Evolutionary conservation across 1,140 invertebrate genomes (phyloP).

Genomic region (Euwallacea fornicatus): DNA sequence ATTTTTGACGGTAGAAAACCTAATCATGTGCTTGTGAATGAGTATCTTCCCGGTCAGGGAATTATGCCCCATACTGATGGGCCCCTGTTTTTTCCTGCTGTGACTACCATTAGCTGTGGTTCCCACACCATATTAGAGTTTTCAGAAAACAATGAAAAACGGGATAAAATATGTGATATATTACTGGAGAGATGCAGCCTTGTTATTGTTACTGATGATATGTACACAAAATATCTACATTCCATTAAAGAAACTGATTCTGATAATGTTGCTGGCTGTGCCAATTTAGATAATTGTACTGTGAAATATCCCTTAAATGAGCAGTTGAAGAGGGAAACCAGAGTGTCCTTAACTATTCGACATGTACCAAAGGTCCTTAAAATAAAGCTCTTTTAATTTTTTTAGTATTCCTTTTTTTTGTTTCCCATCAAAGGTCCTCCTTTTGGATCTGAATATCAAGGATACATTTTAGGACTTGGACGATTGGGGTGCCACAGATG

Average conservation of each 20-base stretch:
- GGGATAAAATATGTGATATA: conserved; percentile 63
- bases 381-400: conserved; percentile 61
- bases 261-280: conserved; percentile 71
- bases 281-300: conserved; percentile 69
- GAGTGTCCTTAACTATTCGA: conserved; percentile 91
- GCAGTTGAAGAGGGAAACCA: conserved; percentile 65
- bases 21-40: conserved; percentile 96
- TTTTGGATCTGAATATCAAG: too few species aligned
- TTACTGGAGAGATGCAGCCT: conserved; percentile 87
- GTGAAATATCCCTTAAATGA: conserved; percentile 59
- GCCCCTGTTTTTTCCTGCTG: conserved; percentile 87
- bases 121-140: conserved; percentile 90
- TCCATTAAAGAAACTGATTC: conserved; percentile 76
- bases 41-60: conserved; percentile 91
- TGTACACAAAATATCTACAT: conserved; percentile 88
- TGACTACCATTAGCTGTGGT: conserved; percentile 90
- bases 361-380: conserved; percentile 89
- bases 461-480: too few species aligned
- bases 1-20: conserved; percentile 78
- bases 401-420: neutral
- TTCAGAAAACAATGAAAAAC: conserved; percentile 58
- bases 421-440: too few species aligned
- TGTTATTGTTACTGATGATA: conserved; percentile 78
- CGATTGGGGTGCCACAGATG: too few species aligned
- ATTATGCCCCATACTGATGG: conserved; percentile 97